A percentile compares a stretch with the other conserved stretches of the same genome.
phyloP scores from a whole-genome alignment of 2,888 invertebrate genomes.

The Epinotia bilunana region DNA sequence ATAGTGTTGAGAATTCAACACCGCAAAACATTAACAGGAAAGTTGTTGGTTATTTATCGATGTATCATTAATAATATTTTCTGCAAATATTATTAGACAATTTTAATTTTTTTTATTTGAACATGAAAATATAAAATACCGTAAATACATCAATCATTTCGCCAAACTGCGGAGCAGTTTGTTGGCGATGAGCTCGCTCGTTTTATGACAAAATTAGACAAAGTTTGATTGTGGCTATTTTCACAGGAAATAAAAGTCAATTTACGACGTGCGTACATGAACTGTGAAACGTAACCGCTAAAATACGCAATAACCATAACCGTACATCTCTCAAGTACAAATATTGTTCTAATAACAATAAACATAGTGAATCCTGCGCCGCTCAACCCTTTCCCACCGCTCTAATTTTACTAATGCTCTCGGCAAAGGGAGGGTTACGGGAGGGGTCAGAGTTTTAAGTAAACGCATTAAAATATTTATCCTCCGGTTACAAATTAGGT shows the following conservation, averaged over 20 bases:
- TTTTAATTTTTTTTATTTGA: too few relatives aligned
- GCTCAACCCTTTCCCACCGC: conserved; percentile 82
- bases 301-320: conserved; percentile 74
- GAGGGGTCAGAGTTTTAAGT: conserved; percentile 73
- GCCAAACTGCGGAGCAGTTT: too few relatives aligned
- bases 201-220: too few relatives aligned
- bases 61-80: background rate
- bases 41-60: background rate
- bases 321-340: conserved; percentile 79
- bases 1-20: conserved; percentile 5
- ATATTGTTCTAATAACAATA: conserved; percentile 84
- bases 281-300: conserved; percentile 46
- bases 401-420: conserved; percentile 83
- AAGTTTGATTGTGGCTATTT: background rate
- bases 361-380: conserved; percentile 71
- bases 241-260: conserved; percentile 29
- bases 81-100: background rate
- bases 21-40: background rate
- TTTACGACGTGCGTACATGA: background rate
- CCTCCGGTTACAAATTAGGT: conserved; percentile 71
- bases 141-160: too few relatives aligned
- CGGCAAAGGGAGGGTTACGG: conserved; percentile 55
- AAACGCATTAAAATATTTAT: conserved; percentile 74
- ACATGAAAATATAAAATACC: too few relatives aligned
- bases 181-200: too few relatives aligned